Conservation (phyloP, 2,888 invertebrate genomes). For the Dasysyrphus albostriatus region DNA sequence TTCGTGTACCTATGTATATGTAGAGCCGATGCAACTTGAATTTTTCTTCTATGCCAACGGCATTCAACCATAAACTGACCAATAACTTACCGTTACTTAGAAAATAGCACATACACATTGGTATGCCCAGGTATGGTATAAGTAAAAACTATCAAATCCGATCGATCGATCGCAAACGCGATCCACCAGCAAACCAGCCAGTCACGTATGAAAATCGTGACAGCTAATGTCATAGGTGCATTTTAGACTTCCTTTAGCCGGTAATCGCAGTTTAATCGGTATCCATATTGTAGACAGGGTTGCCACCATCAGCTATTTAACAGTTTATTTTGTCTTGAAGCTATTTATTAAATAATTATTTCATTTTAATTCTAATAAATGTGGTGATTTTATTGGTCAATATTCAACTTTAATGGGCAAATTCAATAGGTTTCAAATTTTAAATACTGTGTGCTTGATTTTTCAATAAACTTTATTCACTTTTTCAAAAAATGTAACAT, state of each 20-base stretch:
- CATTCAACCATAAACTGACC: conserved; percentile 68
- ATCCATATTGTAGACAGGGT: conserved; percentile 1
- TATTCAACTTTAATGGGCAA: too few species aligned
- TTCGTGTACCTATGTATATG: neutral
- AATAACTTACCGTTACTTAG: conserved; percentile 72
- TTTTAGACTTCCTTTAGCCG: conserved; percentile 71
- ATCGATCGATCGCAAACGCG: conserved; percentile 16
- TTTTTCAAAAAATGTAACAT: too few species aligned
- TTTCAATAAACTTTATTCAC: too few species aligned
- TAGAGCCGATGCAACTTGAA: conserved; percentile 53
- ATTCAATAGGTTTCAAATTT: too few species aligned
- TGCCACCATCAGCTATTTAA: neutral
- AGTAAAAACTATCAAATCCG: conserved; percentile 25
- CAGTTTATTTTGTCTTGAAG: too few species aligned
- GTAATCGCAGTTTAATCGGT: conserved; percentile 57
- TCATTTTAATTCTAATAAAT: too few species aligned
- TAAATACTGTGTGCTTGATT: too few species aligned
- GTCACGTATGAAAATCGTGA: conserved; percentile 79
- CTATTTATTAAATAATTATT: too few species aligned
- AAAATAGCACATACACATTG: conserved; percentile 68
- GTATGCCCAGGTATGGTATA: conserved; percentile 42
- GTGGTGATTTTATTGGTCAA: too few species aligned
- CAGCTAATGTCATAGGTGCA: conserved; percentile 74
- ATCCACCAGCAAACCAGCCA: conserved; percentile 41
- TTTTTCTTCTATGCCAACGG: conserved; percentile 57